phyloP scores from a whole-genome alignment of 2,797 vertebrate species.

The Australoheros facetus region DNA sequence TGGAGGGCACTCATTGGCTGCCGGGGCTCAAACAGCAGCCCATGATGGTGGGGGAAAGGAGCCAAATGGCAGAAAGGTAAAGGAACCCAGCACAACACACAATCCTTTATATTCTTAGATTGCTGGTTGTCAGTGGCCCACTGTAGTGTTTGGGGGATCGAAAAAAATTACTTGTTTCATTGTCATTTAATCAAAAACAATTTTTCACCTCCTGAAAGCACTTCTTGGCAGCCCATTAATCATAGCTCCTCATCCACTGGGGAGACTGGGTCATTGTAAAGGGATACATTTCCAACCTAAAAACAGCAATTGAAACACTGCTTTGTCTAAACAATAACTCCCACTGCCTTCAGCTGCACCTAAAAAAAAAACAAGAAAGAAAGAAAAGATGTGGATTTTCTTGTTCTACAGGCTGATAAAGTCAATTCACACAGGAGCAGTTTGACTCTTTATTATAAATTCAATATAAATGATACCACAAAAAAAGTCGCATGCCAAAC shows the following conservation, averaged over 20 bases:
- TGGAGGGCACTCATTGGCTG: too few relatives aligned
- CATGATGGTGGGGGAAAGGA: not conserved
- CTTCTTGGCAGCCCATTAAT: not conserved
- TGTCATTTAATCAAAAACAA: not conserved
- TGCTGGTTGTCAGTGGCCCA: not conserved
- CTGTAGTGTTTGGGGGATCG: not conserved
- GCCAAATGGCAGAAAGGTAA: not conserved
- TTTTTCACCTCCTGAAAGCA: not conserved
- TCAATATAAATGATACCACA: slow-evolving; percentile 22
- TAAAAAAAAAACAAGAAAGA: not conserved
- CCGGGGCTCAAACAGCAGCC: not conserved
- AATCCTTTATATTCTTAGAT: not conserved
- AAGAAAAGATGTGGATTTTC: not conserved
- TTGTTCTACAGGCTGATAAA: not conserved
- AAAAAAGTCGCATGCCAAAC: not conserved
- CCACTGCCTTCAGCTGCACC: not conserved
- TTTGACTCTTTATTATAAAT: slow-evolving; percentile 41
- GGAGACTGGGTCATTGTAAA: not conserved
- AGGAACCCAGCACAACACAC: not conserved
- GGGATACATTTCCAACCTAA: not conserved
- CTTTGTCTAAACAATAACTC: not conserved
- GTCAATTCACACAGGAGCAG: not conserved
- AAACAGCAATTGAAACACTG: not conserved
- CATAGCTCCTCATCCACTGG: not conserved
- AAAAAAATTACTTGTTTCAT: not conserved